Percentiles rank a stretch among this genome's conserved stretches.
Conservation (phyloP, 2,888 invertebrate genomes). For the Ophion ventricosus region DNA sequence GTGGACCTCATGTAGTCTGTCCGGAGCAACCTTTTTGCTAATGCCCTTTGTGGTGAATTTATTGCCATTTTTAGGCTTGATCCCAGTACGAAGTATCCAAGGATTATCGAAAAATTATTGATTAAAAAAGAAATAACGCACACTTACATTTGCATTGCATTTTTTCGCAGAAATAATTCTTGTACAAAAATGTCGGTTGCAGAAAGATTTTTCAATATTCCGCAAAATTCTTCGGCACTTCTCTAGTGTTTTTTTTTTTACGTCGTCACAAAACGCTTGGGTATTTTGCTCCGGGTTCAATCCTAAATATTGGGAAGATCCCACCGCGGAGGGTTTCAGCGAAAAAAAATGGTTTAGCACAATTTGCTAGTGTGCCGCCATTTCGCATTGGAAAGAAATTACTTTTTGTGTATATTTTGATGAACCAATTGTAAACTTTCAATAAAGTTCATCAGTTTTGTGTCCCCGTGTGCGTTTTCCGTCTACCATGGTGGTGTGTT, state of each 20-base stretch:
- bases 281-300: background rate
- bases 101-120: background rate
- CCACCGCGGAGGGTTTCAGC: background rate
- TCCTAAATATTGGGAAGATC: background rate
- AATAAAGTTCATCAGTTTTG: constrained; percentile 7
- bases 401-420: constrained; percentile 28
- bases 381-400: background rate
- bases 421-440: constrained; percentile 9
- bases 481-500: background rate
- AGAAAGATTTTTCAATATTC: background rate
- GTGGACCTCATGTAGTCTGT: background rate
- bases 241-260: background rate
- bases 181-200: background rate
- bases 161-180: background rate
- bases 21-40: background rate
- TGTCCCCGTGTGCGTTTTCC: background rate
- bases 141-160: background rate
- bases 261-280: background rate
- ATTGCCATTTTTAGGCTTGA: background rate
- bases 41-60: background rate
- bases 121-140: background rate
- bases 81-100: background rate
- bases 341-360: background rate
- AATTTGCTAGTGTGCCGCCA: background rate
- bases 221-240: background rate